A percentile compares a stretch with the other conserved stretches of the same genome.
These are phyloP conservation scores for Sarcophilus harrisii DNA, from an alignment of 2,797 vertebrate genomes.

Conservation along the genomic window DNA sequence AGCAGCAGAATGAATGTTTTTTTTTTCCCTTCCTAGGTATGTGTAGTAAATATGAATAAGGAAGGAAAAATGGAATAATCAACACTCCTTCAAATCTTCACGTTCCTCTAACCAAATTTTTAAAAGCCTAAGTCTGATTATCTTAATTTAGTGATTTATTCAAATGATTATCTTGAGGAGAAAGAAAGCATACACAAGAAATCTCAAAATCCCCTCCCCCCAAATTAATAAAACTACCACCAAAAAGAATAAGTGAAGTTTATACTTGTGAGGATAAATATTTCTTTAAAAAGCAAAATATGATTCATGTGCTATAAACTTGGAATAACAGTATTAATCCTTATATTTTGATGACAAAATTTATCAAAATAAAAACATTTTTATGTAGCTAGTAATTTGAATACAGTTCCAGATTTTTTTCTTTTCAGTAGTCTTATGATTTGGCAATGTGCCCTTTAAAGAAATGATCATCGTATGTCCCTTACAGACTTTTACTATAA, in stretches of 20 bases:
- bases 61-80: not conserved
- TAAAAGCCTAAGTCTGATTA: conserved; percentile 19
- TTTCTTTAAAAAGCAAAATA: not conserved
- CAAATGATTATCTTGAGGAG: conserved; percentile 31
- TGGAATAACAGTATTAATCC: not conserved
- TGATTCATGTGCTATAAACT: not conserved
- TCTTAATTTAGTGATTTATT: conserved; percentile 19
- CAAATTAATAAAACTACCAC: not conserved
- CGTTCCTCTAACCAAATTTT: not conserved
- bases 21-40: not conserved
- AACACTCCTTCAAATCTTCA: not conserved
- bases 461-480: not conserved
- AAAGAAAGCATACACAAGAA: not conserved
- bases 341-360: not conserved
- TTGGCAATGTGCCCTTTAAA: not conserved
- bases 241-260: not conserved
- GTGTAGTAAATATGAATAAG: conserved; percentile 42
- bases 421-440: not conserved
- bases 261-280: not conserved
- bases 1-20: conserved; percentile 55
- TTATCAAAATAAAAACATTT: not conserved
- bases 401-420: not conserved
- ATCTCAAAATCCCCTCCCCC: conserved; percentile 16
- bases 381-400: not conserved
- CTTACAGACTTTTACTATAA: not conserved